Percentiles rank a stretch among this genome's conserved stretches.
phyloP scores from a whole-genome alignment of 2,888 invertebrate species.

The Leptura quadrifasciata region DNA sequence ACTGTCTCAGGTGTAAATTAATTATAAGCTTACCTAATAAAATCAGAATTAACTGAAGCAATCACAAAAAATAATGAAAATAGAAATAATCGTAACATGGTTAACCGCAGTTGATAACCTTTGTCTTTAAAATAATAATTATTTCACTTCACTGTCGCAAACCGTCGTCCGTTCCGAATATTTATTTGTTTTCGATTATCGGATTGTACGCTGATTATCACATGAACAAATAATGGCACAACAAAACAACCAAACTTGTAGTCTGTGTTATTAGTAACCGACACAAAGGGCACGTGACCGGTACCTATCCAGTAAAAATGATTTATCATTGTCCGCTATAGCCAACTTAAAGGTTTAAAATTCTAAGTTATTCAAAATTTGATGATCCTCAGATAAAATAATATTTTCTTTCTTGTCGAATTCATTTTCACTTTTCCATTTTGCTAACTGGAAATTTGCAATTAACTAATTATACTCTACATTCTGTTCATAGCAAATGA shows the following conservation, averaged over 20 bases:
- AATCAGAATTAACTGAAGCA: constrained; percentile 54
- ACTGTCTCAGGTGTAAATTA: background rate
- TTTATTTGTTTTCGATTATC: background rate
- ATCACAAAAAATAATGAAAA: constrained; percentile 46
- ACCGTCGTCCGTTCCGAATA: background rate
- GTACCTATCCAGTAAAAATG: too few relatives aligned
- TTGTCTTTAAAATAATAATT: background rate
- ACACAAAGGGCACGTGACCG: too few relatives aligned
- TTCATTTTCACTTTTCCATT: too few relatives aligned
- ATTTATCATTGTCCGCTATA: too few relatives aligned
- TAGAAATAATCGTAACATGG: constrained; percentile 34
- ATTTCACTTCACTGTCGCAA: background rate
- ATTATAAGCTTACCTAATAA: constrained; percentile 60
- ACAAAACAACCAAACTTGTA: too few relatives aligned
- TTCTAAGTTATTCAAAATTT: too few relatives aligned
- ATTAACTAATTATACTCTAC: too few relatives aligned
- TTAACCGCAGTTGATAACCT: background rate
- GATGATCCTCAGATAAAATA: too few relatives aligned
- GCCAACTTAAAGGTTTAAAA: background rate
- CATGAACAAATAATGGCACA: constrained; percentile 3
- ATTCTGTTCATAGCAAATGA: too few relatives aligned
- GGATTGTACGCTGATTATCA: background rate
- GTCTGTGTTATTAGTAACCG: too few relatives aligned
- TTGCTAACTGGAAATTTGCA: too few relatives aligned
- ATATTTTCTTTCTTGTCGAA: too few relatives aligned